phyloP scores from a whole-genome alignment of 2,797 vertebrate genomes.

The Oreochromis grahami region DNA sequence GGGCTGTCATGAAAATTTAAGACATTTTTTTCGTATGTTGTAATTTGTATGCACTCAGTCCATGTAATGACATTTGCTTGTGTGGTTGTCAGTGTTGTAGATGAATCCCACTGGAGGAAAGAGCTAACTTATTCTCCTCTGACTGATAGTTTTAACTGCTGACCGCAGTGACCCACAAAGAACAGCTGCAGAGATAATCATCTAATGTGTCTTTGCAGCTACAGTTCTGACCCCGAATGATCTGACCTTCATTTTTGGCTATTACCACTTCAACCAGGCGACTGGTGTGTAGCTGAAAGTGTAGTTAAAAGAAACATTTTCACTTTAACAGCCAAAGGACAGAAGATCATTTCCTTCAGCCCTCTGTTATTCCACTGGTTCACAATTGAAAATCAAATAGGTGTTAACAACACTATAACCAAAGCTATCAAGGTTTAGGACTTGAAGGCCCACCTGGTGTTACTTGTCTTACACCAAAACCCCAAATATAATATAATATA shows the following conservation, averaged over 20 bases:
- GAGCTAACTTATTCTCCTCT: conserved; percentile 8
- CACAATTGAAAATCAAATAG: background rate
- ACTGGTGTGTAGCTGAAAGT: background rate
- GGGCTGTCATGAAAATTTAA: background rate
- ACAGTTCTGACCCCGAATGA: conserved; percentile 28
- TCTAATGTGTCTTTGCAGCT: conserved; percentile 42
- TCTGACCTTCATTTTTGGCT: conserved; percentile 47
- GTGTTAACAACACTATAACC: background rate
- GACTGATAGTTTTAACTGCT: conserved; percentile 32
- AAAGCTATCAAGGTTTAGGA: background rate
- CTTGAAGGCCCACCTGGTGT: background rate
- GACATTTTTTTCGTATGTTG: background rate
- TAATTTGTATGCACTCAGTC: conserved; percentile 13
- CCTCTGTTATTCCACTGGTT: background rate
- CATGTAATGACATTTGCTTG: conserved; percentile 37
- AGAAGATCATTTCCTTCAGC: background rate
- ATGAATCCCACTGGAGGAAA: conserved; percentile 26
- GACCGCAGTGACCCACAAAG: conserved; percentile 29
- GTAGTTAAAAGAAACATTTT: conserved; percentile 24
- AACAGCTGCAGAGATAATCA: conserved; percentile 50
- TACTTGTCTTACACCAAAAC: background rate
- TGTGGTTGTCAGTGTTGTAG: conserved; percentile 34
- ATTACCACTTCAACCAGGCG: conserved; percentile 41
- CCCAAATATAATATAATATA: background rate
- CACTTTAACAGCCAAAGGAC: conserved; percentile 6